Percentiles rank a stretch among this genome's conserved stretches.
These are phyloP conservation scores for Cynaeus angustus DNA, from an alignment of 2,888 invertebrate genomes.

Conservation along the genomic window DNA sequence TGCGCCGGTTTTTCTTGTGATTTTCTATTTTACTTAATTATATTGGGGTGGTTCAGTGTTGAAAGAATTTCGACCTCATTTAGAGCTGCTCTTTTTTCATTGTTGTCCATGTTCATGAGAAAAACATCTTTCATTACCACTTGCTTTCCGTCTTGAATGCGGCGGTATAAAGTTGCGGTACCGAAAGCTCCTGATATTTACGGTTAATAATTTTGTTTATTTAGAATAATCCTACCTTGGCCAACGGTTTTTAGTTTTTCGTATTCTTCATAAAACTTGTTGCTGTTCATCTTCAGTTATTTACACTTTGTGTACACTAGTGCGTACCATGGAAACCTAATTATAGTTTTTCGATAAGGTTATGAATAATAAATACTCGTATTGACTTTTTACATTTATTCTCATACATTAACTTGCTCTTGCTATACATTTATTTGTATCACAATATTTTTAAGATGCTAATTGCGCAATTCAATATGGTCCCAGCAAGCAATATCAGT, in stretches of 20 bases:
- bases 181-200: slow-evolving; percentile 77
- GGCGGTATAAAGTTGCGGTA: slow-evolving; percentile 79
- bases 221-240: slow-evolving; percentile 71
- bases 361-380: slow-evolving; percentile 10
- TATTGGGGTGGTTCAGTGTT: slow-evolving; percentile 82
- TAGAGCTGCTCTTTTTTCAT: slow-evolving; percentile 79
- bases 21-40: slow-evolving; percentile 73
- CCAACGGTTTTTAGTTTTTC: slow-evolving; percentile 78
- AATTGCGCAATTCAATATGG: slow-evolving; percentile 57
- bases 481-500: slow-evolving; percentile 55
- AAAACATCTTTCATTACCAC: slow-evolving; percentile 86
- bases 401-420: slow-evolving; percentile 36
- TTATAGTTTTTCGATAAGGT: slow-evolving; percentile 22
- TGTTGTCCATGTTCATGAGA: slow-evolving; percentile 78
- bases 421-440: slow-evolving; percentile 51
- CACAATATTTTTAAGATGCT: slow-evolving; percentile 54
- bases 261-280: slow-evolving; percentile 68
- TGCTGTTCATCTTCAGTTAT: slow-evolving; percentile 40
- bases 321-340: slow-evolving; percentile 42
- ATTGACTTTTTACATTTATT: slow-evolving; percentile 37
- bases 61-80: slow-evolving; percentile 83
- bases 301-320: slow-evolving; percentile 32
- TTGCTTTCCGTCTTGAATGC: slow-evolving; percentile 76
- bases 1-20: slow-evolving; percentile 17
- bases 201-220: too few relatives aligned